These are phyloP conservation scores for Cercopithecus mona DNA, from an alignment of 2,113 vertebrate species.

Conservation along the genomic window DNA sequence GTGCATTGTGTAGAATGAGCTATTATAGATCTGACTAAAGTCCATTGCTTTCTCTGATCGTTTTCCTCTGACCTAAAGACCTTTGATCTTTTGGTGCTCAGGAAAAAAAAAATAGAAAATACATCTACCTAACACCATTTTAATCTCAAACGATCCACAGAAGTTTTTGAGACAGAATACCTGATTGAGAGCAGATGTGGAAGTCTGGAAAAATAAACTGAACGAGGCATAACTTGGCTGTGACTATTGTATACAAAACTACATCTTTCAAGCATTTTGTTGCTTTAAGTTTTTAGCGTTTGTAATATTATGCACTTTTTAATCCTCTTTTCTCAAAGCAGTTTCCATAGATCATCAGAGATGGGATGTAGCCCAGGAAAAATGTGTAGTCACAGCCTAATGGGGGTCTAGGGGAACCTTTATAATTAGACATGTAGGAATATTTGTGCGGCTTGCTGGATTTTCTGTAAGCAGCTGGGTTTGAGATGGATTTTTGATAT, in stretches of 20 bases:
- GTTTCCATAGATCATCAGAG: not conserved
- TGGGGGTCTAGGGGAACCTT: not conserved
- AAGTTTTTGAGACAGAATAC: not conserved
- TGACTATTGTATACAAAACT: not conserved
- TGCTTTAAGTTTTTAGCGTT: not conserved
- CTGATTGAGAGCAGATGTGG: not conserved
- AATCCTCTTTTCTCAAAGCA: not conserved
- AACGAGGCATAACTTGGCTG: not conserved
- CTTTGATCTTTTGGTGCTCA: not conserved
- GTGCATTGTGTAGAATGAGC: not conserved
- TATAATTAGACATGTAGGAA: not conserved
- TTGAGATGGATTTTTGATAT: not conserved
- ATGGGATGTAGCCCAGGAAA: not conserved
- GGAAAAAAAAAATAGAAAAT: not conserved
- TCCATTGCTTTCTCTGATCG: not conserved
- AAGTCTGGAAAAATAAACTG: slow-evolving; percentile 29
- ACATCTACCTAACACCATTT: not conserved
- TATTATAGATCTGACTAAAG: not conserved
- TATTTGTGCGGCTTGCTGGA: not conserved
- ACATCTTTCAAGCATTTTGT: not conserved
- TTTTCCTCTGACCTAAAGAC: not conserved
- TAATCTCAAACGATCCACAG: not conserved
- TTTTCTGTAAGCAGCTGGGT: slow-evolving; percentile 30
- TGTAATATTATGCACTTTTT: not conserved
- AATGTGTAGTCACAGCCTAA: not conserved